A percentile compares a stretch with the other conserved stretches of the same genome.
These are phyloP conservation scores for Caenorhabditis angaria DNA, from an alignment of 2,888 invertebrate species.

Conservation along the genomic window DNA sequence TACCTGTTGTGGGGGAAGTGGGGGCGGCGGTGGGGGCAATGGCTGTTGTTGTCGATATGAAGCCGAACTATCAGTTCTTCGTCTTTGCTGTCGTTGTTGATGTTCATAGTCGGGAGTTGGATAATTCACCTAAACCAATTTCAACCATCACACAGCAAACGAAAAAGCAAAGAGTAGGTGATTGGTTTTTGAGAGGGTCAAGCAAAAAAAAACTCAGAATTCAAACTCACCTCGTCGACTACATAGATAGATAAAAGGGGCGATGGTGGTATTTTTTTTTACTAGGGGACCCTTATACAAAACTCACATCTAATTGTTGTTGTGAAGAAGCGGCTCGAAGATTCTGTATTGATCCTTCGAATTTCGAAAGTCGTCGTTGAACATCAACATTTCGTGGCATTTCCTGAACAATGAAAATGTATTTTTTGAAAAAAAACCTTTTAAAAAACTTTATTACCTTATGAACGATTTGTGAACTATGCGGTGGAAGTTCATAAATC, in stretches of 20 bases:
- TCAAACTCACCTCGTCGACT: not conserved
- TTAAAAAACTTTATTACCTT: constrained; percentile 20
- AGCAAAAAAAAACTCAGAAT: not conserved
- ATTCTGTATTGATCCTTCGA: constrained; percentile 58
- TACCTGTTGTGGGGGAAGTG: constrained; percentile 9
- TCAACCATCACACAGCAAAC: not conserved
- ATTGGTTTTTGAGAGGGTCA: not conserved
- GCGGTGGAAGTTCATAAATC: constrained; percentile 71
- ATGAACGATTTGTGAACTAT: constrained; percentile 67
- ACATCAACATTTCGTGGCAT: constrained; percentile 65
- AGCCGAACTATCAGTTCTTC: constrained; percentile 9
- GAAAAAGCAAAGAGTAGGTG: not conserved
- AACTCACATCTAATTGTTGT: constrained; percentile 39
- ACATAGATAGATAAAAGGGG: not conserved
- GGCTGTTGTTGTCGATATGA: constrained; percentile 11
- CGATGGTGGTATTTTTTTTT: constrained; percentile 6
- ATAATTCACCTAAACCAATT: constrained; percentile 22
- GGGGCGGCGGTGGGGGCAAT: constrained; percentile 27
- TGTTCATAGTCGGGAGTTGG: constrained; percentile 56
- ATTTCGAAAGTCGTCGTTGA: constrained; percentile 57
- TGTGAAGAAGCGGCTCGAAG: constrained; percentile 36
- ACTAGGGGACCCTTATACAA: not conserved
- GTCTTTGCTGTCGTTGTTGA: constrained; percentile 20
- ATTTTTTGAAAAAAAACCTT: not conserved
- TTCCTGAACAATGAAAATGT: constrained; percentile 22